Evolutionary conservation across 92 coral and sea anemone species (phyloP).

Genomic region (Blastomussa wellsi): DNA sequence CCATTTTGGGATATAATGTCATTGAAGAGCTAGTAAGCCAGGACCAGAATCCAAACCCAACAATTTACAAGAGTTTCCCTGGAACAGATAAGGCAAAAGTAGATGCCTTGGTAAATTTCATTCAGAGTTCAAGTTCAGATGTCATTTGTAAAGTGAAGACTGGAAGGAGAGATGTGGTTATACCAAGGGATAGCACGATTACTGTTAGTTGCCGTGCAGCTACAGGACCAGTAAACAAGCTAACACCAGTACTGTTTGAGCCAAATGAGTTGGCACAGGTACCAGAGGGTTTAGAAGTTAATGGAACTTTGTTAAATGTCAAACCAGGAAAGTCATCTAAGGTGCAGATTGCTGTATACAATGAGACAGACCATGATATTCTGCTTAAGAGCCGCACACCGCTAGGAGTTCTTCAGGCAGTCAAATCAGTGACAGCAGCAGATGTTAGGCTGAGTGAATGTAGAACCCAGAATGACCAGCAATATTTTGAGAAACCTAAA

Average conservation of each 20-base stretch:
- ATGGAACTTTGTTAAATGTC: slow-evolving; percentile 42
- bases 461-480: not conserved
- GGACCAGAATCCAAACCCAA: slow-evolving; percentile 33
- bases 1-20: slow-evolving; percentile 49
- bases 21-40: slow-evolving; percentile 42
- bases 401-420: slow-evolving; percentile 48
- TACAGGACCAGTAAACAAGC: slow-evolving; percentile 36
- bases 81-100: slow-evolving; percentile 43
- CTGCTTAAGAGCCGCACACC: slow-evolving; percentile 32
- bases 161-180: slow-evolving; percentile 43
- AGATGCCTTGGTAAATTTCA: slow-evolving; percentile 53
- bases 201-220: slow-evolving; percentile 35
- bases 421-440: slow-evolving; percentile 32
- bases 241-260: slow-evolving; percentile 37
- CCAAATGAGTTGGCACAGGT: slow-evolving; percentile 28
- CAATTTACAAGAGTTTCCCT: slow-evolving; percentile 46
- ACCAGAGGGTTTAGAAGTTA: slow-evolving; percentile 56
- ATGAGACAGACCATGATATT: slow-evolving; percentile 38
- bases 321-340: slow-evolving; percentile 44
- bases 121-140: slow-evolving; percentile 53
- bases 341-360: slow-evolving; percentile 37
- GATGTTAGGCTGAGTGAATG: not conserved
- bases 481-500: not conserved
- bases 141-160: slow-evolving; percentile 45
- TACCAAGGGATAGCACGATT: slow-evolving; percentile 46